Percentiles rank a stretch among this genome's conserved stretches.
Conservation (phyloP, 2,797 vertebrate genomes). For the Hozukius guyotensis region DNA sequence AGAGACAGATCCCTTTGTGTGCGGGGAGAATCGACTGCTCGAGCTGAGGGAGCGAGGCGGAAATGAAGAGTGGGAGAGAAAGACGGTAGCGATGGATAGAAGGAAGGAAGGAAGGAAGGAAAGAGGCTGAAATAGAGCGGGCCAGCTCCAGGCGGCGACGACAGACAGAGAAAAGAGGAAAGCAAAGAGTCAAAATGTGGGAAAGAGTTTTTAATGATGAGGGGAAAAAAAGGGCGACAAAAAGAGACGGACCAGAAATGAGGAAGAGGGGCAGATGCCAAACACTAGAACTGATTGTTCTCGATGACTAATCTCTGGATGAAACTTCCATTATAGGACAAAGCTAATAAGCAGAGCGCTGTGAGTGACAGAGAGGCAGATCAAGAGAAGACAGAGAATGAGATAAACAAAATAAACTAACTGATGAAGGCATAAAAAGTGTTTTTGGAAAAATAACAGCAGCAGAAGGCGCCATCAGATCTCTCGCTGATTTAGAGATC, state of each 20-base stretch:
- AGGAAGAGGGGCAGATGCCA: constrained; percentile 53
- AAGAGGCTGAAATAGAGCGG: constrained; percentile 44
- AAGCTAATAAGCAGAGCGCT: constrained; percentile 58
- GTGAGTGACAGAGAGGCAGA: constrained; percentile 55
- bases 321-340: constrained; percentile 66
- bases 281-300: constrained; percentile 55
- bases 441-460: neutral
- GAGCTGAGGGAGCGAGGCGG: constrained; percentile 43
- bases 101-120: constrained; percentile 15
- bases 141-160: constrained; percentile 42
- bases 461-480: constrained; percentile 7
- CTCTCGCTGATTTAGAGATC: constrained; percentile 13
- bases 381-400: constrained; percentile 29
- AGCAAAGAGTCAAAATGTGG: constrained; percentile 43
- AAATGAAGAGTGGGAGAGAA: constrained; percentile 57
- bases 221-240: constrained; percentile 23
- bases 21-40: constrained; percentile 49
- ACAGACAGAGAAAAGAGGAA: constrained; percentile 47
- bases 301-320: constrained; percentile 65
- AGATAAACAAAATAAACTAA: constrained; percentile 49
- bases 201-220: constrained; percentile 58
- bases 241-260: constrained; percentile 26
- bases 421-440: constrained; percentile 20
- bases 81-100: constrained; percentile 34
- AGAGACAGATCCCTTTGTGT: constrained; percentile 65